Evolutionary conservation across 2,888 invertebrate genomes (phyloP), one percentile per base, ranked within the genome.

Genomic region (Microctonus brassicae): DNA sequence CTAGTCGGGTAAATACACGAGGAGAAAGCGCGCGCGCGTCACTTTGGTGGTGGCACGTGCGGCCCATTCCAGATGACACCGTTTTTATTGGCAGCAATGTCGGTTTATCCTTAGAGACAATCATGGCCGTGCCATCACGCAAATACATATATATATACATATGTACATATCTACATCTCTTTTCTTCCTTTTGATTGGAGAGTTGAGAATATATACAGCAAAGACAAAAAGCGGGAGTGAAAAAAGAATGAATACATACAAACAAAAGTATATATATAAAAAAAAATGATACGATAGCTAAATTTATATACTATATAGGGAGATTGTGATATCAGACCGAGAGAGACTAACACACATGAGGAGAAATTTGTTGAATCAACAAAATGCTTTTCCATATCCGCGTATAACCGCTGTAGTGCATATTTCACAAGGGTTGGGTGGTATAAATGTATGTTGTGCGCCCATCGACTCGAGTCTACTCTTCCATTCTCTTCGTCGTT

Each of bases 21-120:
- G 33, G 53, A 33, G 70, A 52, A 36, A 42, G 52, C 57, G 63
- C 57, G 60, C 57, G 60, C 69, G 71, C 74, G 76, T 76, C 79
- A 78, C 81, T 64, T 53, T 70, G 62, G 62, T 29, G 66, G 65
- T 42, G 79, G 77, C 83, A 82, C 83, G 83, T 83, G 83, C 78
- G 70, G 75, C 67, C 73, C 75, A 72, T 73, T 76, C 78, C 82
- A 80, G 81, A 82, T 82, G 85, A 83, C 82, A 81, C 78, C 81
- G 80, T 81, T 85, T 84, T 86, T 85, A 86, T 85, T 82, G 84
- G 77, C 79, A 80, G 74, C 78, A 77, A 80, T 73, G 76, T 74
- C 76, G 71, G 73, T 76, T 75, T 79, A 76, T 78, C 79, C 79
- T 82, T 79, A 77, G 77, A 75, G 77, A 73, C 81, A 83, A 84